Evolutionary conservation across 2,113 vertebrate species (phyloP).

Genomic region (Microcebus murinus): DNA sequence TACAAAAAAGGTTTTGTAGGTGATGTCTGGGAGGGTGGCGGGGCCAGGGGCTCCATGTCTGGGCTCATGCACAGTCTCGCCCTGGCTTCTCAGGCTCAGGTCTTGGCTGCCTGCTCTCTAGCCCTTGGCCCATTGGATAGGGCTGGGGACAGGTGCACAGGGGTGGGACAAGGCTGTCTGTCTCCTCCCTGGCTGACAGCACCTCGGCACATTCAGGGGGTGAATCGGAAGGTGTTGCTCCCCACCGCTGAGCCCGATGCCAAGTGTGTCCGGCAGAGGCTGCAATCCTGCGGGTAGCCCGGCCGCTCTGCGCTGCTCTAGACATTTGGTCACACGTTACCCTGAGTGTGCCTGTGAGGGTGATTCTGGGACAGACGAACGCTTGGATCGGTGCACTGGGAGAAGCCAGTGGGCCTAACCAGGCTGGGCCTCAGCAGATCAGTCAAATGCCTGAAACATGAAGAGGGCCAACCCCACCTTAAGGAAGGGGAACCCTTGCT

Average conservation of each 20-base stretch:
- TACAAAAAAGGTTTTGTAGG: background rate
- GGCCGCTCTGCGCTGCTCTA: background rate
- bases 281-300: background rate
- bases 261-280: background rate
- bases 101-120: no score
- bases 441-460: background rate
- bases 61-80: background rate
- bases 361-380: background rate
- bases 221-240: background rate
- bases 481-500: background rate
- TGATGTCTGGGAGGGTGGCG: background rate
- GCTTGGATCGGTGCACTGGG: background rate
- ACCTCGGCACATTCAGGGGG: background rate
- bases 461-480: fast-evolving
- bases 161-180: background rate
- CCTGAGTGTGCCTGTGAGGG: background rate
- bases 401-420: background rate
- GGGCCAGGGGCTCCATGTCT: background rate
- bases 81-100: background rate
- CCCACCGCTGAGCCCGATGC: background rate
- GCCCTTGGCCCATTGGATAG: background rate
- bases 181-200: fast-evolving
- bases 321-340: background rate
- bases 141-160: no score
- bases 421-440: background rate